Conservation (phyloP, 2,113 vertebrate species). For the Cephalopholis sonnerati region DNA sequence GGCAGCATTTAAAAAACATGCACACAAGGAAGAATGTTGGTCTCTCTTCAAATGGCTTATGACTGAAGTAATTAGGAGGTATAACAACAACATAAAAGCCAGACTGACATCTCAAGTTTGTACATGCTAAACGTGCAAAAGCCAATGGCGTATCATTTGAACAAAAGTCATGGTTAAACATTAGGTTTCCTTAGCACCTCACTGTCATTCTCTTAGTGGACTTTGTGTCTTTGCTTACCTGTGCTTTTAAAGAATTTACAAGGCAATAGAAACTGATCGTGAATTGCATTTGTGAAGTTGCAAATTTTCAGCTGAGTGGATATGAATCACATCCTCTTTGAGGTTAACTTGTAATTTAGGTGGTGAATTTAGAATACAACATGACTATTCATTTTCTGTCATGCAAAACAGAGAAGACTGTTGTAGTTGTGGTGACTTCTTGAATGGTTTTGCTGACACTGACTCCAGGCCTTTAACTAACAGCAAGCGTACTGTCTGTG, state of each 20-base stretch:
- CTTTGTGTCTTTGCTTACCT: constrained; percentile 46
- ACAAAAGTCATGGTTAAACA: constrained; percentile 59
- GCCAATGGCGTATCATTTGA: background rate
- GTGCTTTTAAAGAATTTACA: constrained; percentile 17
- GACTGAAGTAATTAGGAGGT: background rate
- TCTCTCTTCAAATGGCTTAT: background rate
- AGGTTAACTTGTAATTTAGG: constrained; percentile 16
- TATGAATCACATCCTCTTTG: constrained; percentile 19
- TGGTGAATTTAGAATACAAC: constrained; percentile 28
- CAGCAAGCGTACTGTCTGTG: constrained; percentile 23
- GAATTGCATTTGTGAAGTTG: background rate
- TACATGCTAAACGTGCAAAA: background rate
- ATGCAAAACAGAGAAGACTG: background rate
- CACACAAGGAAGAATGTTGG: background rate
- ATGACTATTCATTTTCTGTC: constrained; percentile 38
- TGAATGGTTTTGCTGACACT: constrained; percentile 42
- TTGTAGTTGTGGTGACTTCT: constrained; percentile 33
- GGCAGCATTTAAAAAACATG: background rate
- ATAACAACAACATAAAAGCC: background rate
- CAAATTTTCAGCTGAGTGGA: background rate
- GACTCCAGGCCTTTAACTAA: constrained; percentile 33
- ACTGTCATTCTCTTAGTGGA: constrained; percentile 41
- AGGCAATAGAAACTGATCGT: constrained; percentile 29
- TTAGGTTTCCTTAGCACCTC: constrained; percentile 25
- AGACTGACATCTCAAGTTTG: background rate